A percentile compares a stretch with the other conserved stretches of the same genome.
phyloP scores from a whole-genome alignment of 2,888 invertebrate genomes.

The Atethmia centrago region DNA sequence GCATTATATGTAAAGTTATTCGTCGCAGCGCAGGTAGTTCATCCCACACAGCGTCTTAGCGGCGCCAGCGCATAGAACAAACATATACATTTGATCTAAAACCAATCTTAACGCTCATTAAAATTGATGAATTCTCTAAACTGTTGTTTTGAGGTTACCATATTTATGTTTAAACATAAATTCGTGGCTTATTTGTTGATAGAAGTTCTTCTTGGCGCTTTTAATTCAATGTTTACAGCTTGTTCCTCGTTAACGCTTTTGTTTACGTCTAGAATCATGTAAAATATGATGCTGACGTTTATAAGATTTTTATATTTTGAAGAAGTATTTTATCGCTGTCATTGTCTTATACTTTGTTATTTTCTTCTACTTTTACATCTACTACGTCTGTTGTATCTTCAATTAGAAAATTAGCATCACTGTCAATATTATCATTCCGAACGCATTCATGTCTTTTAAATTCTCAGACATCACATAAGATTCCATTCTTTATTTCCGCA shows the following conservation, averaged over 20 bases:
- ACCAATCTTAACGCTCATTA: conserved; percentile 66
- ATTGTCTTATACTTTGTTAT: not conserved
- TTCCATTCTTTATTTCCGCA: conserved; percentile 46
- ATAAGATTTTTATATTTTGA: conserved; percentile 11
- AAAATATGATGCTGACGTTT: conserved; percentile 28
- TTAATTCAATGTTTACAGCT: conserved; percentile 49
- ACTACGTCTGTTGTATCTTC: conserved; percentile 20
- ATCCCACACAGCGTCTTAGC: conserved; percentile 69
- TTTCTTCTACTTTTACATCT: not conserved
- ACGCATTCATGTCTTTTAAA: conserved; percentile 31
- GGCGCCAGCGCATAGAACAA: conserved; percentile 64
- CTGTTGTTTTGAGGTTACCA: conserved; percentile 61
- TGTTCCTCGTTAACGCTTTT: conserved; percentile 48
- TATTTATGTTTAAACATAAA: conserved; percentile 58
- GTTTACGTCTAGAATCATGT: conserved; percentile 33
- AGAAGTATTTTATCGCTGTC: conserved; percentile 10
- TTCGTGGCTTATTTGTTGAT: conserved; percentile 44
- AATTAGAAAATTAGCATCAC: not conserved
- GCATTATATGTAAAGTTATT: conserved; percentile 68
- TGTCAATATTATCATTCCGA: conserved; percentile 38
- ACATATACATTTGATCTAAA: conserved; percentile 64
- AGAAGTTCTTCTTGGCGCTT: conserved; percentile 40
- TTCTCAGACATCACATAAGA: conserved; percentile 29
- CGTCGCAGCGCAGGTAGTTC: conserved; percentile 68
- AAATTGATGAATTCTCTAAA: conserved; percentile 66